Percentiles rank a stretch among this genome's conserved stretches.
phyloP scores from a whole-genome alignment of 2,888 invertebrate genomes.

The Dendrolimus houi region DNA sequence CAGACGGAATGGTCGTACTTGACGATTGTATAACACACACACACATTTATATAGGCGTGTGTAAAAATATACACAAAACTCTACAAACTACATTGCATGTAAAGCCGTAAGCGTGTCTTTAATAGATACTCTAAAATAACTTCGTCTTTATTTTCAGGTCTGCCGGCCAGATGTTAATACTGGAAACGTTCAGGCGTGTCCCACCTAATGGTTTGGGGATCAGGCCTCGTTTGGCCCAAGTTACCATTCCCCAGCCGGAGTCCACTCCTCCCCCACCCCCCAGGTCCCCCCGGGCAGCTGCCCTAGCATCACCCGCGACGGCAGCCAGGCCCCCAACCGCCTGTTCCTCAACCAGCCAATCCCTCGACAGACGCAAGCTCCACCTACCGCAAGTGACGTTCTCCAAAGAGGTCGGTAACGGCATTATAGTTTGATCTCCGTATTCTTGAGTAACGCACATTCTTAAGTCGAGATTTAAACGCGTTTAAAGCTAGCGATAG shows the following conservation, averaged over 20 bases:
- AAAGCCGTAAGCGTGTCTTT: too few relatives aligned
- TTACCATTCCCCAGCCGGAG: slow-evolving; percentile 46
- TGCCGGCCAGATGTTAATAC: slow-evolving; percentile 80
- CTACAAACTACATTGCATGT: too few relatives aligned
- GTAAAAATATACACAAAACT: too few relatives aligned
- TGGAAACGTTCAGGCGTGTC: slow-evolving; percentile 83
- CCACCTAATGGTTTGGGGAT: slow-evolving; percentile 56
- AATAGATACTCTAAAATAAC: too few relatives aligned
- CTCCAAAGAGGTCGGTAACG: slow-evolving; percentile 94
- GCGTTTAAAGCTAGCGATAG: too few relatives aligned
- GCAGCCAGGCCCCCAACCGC: slow-evolving; percentile 80
- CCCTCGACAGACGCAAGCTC: slow-evolving; percentile 78
- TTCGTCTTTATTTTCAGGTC: slow-evolving; percentile 67
- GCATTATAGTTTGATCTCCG: slow-evolving; percentile 82
- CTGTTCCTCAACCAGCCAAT: slow-evolving; percentile 81
- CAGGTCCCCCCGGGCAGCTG: slow-evolving; percentile 49
- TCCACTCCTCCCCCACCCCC: slow-evolving; percentile 61
- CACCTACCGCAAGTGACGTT: slow-evolving; percentile 90
- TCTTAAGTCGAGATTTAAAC: too few relatives aligned
- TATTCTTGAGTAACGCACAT: slow-evolving; percentile 6
- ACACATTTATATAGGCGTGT: too few relatives aligned
- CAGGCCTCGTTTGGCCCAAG: slow-evolving; percentile 40
- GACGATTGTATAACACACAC: too few relatives aligned
- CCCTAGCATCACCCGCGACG: slow-evolving; percentile 54
- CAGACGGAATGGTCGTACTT: too few relatives aligned